Conservation (phyloP, 2,797 vertebrate genomes). For the Sebastes oblongus region DNA sequence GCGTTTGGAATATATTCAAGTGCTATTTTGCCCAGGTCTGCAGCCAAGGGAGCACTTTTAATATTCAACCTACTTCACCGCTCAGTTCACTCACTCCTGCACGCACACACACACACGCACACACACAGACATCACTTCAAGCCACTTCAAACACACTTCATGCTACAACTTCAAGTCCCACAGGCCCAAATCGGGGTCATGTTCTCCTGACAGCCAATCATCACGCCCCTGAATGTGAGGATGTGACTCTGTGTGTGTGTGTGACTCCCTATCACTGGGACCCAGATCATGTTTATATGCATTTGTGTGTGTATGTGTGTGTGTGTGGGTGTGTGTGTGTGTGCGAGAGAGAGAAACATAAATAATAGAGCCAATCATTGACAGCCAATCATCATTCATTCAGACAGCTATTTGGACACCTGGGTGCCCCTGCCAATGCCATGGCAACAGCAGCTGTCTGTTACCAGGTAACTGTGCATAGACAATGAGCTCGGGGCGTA, state of each 20-base stretch:
- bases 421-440: constrained; percentile 32
- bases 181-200: constrained; percentile 65
- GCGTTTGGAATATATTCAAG: constrained; percentile 66
- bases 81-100: constrained; percentile 27
- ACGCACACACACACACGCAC: not conserved
- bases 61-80: constrained; percentile 71
- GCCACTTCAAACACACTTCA: constrained; percentile 69
- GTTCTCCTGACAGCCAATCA: constrained; percentile 71
- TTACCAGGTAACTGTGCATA: constrained; percentile 64
- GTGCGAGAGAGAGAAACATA: not conserved
- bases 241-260: constrained; percentile 6
- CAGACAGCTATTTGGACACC: constrained; percentile 55
- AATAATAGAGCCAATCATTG: constrained; percentile 20
- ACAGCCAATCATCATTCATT: constrained; percentile 53
- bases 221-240: constrained; percentile 13
- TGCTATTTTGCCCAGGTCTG: constrained; percentile 61
- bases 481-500: constrained; percentile 45
- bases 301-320: not conserved
- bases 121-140: constrained; percentile 48
- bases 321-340: not conserved
- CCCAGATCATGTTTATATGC: constrained; percentile 44
- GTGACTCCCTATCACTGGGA: not conserved
- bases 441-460: constrained; percentile 67
- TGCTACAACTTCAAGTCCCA: constrained; percentile 52
- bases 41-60: constrained; percentile 64